phyloP scores from a whole-genome alignment of 1,140 invertebrate genomes.

The Augochlora pura region DNA sequence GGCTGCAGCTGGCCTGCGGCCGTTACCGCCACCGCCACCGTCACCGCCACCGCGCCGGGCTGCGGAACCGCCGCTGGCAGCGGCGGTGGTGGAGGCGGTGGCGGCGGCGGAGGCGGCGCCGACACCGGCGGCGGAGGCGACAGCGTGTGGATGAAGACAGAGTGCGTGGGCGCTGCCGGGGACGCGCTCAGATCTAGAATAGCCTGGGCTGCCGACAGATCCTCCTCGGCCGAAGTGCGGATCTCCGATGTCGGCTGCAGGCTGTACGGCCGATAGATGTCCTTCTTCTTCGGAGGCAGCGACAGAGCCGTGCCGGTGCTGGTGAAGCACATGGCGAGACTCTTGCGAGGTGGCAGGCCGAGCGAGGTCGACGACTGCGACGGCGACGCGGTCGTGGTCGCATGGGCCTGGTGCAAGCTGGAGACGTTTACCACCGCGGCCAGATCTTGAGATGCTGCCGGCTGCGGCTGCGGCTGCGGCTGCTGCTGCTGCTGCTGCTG shows the following conservation, averaged over 20 bases:
- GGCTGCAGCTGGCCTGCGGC: slow-evolving; percentile 31
- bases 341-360: slow-evolving; percentile 82
- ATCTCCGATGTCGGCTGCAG: slow-evolving; percentile 84
- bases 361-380: slow-evolving; percentile 50
- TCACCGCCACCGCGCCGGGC: background rate
- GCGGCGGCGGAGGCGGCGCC: slow-evolving; percentile 75
- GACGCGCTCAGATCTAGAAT: slow-evolving; percentile 93
- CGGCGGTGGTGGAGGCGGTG: slow-evolving; percentile 44
- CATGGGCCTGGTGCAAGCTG: slow-evolving; percentile 54
- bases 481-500: too few species aligned
- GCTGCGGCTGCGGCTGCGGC: slow-evolving; percentile 32
- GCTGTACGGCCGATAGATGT: slow-evolving; percentile 92
- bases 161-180: slow-evolving; percentile 83
- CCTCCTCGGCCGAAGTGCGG: slow-evolving; percentile 86
- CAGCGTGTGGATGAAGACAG: slow-evolving; percentile 76
- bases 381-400: slow-evolving; percentile 75
- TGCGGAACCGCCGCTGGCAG: slow-evolving; percentile 24
- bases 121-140: slow-evolving; percentile 81
- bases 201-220: slow-evolving; percentile 91
- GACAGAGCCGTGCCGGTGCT: slow-evolving; percentile 90
- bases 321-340: slow-evolving; percentile 89
- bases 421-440: slow-evolving; percentile 47
- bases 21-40: background rate
- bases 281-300: slow-evolving; percentile 92
- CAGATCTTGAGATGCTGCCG: slow-evolving; percentile 52